Percentiles rank a stretch among this genome's conserved stretches.
These are phyloP conservation scores for Ornithoptera priamus DNA, from an alignment of 2,888 invertebrate species.

Conservation along the genomic window DNA sequence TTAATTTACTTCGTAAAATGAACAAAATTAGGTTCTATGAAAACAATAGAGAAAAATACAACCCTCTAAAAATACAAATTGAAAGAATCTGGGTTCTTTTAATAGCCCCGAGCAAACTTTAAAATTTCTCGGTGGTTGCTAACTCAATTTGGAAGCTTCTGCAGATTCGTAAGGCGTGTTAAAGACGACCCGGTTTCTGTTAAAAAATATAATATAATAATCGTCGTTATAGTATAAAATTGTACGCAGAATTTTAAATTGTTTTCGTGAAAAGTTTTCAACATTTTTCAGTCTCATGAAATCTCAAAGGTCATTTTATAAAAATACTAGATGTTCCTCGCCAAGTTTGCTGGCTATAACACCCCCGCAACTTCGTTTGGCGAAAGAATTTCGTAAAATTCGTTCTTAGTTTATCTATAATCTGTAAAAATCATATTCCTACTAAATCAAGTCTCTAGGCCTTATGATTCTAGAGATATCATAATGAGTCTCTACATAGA, in stretches of 20 bases:
- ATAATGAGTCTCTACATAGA: no score
- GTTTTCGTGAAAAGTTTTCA: no score
- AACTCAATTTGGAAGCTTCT: slow-evolving; percentile 1
- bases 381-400: no score
- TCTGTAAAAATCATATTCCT: no score
- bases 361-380: no score
- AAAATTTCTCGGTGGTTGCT: neutral
- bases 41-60: neutral
- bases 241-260: neutral
- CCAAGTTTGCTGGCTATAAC: no score
- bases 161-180: slow-evolving; percentile 5
- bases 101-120: slow-evolving; percentile 3
- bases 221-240: neutral
- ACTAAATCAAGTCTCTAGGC: no score
- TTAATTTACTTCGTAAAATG: neutral
- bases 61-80: neutral
- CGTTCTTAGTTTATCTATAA: no score
- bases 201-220: neutral
- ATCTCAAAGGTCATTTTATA: no score
- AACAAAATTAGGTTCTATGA: neutral
- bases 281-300: no score
- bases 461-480: no score
- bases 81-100: neutral
- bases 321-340: no score
- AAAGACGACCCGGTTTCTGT: neutral